These are phyloP conservation scores for Romanogobio albipinnatus DNA, from an alignment of 2,113 vertebrate species.

Conservation along the genomic window DNA sequence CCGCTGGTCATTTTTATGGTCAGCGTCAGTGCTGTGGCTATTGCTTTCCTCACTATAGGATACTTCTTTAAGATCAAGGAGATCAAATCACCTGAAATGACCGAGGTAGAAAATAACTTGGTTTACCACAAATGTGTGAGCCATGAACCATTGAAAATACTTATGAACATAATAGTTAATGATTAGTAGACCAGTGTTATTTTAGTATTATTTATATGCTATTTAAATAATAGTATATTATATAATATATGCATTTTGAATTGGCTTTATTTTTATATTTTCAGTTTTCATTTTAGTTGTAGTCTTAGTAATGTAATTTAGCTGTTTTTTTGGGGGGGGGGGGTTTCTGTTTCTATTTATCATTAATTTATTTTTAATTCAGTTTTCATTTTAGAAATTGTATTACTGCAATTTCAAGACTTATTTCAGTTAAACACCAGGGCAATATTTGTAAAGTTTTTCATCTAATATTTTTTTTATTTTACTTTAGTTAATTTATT, in stretches of 20 bases:
- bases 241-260: neutral
- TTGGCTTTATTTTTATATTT: neutral
- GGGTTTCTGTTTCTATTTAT: too few species aligned
- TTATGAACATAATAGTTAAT: neutral
- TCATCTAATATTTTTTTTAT: neutral
- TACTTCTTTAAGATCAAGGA: constrained; percentile 99
- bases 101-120: constrained; percentile 79
- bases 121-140: neutral
- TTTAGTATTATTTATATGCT: neutral
- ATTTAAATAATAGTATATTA: neutral
- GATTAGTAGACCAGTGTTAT: neutral
- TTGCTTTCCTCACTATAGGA: constrained; percentile 95
- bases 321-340: neutral
- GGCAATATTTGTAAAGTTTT: neutral
- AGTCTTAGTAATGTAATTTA: neutral
- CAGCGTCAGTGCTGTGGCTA: constrained; percentile 95
- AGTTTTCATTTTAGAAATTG: neutral
- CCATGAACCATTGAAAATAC: neutral
- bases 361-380: too few species aligned
- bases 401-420: neutral
- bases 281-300: neutral
- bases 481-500: too few species aligned
- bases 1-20: constrained; percentile 98
- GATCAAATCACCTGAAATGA: constrained; percentile 95
- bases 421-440: neutral